phyloP scores from a whole-genome alignment of 2,797 vertebrate species.

The Enteromius viviparus region DNA sequence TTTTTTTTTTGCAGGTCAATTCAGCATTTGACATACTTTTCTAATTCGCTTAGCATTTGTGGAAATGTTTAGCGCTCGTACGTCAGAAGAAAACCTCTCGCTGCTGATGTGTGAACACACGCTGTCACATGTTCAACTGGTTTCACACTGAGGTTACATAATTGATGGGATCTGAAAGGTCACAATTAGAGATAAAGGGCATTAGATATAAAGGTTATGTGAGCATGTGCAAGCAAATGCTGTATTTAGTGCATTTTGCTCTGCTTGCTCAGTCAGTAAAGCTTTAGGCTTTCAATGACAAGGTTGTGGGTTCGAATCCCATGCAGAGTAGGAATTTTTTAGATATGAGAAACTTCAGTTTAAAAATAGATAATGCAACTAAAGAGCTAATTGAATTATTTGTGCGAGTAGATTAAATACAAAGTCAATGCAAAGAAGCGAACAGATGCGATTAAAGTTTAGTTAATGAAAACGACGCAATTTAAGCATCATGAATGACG shows the following conservation, averaged over 20 bases:
- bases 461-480: no score
- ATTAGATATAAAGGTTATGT: not conserved
- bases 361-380: not conserved
- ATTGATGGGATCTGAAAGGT: constrained; percentile 33
- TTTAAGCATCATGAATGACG: no score
- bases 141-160: constrained; percentile 32
- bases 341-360: not conserved
- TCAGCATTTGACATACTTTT: not conserved
- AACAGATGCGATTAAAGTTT: no score
- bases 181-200: constrained; percentile 28
- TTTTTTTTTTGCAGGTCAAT: not conserved
- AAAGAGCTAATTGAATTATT: not conserved
- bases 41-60: not conserved
- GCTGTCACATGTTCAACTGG: not conserved
- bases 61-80: not conserved
- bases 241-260: not conserved
- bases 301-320: not conserved
- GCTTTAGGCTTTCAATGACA: not conserved
- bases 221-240: not conserved
- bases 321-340: not conserved
- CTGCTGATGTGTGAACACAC: not conserved
- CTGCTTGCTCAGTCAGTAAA: not conserved
- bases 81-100: not conserved
- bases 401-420: not conserved
- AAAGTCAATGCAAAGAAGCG: not conserved